phyloP scores from a whole-genome alignment of 2,888 invertebrate species.

The Philereme transversata region DNA sequence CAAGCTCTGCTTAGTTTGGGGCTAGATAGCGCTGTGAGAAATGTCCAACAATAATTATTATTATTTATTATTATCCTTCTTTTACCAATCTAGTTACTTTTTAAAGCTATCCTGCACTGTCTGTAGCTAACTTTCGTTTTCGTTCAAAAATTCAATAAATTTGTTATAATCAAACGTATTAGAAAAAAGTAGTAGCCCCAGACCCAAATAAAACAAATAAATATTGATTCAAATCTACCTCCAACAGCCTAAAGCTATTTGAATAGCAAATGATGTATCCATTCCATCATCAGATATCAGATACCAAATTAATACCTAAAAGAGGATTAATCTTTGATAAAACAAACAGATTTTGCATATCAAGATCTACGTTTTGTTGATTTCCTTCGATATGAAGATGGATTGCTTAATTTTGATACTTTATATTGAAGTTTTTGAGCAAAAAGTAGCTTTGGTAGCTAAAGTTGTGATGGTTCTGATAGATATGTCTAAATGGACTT shows the following conservation, averaged over 20 bases:
- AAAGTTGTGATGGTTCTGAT: slow-evolving; percentile 2
- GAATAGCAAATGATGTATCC: slow-evolving; percentile 79
- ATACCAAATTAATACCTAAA: slow-evolving; percentile 67
- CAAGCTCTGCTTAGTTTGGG: too few relatives aligned
- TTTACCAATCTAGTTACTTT: too few relatives aligned
- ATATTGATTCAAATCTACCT: slow-evolving; percentile 41
- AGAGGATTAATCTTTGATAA: slow-evolving; percentile 65
- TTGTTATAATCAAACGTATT: background rate
- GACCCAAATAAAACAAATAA: slow-evolving; percentile 15
- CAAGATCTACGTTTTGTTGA: slow-evolving; percentile 59
- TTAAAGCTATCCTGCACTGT: too few relatives aligned
- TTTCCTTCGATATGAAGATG: slow-evolving; percentile 43
- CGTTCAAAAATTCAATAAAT: too few relatives aligned
- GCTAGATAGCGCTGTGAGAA: too few relatives aligned
- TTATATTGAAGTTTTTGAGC: slow-evolving; percentile 18
- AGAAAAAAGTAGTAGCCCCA: slow-evolving; percentile 15
- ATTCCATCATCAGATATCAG: slow-evolving; percentile 72
- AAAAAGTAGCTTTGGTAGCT: slow-evolving; percentile 2
- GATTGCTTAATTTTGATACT: slow-evolving; percentile 56
- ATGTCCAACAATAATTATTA: too few relatives aligned
- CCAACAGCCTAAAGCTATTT: slow-evolving; percentile 65
- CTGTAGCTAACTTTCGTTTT: too few relatives aligned
- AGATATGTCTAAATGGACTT: slow-evolving; percentile 1
- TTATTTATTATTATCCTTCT: too few relatives aligned
- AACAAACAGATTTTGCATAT: slow-evolving; percentile 81